Evolutionary conservation across 2,888 invertebrate species (phyloP).

Genomic region (Adelognathus sp.): DNA sequence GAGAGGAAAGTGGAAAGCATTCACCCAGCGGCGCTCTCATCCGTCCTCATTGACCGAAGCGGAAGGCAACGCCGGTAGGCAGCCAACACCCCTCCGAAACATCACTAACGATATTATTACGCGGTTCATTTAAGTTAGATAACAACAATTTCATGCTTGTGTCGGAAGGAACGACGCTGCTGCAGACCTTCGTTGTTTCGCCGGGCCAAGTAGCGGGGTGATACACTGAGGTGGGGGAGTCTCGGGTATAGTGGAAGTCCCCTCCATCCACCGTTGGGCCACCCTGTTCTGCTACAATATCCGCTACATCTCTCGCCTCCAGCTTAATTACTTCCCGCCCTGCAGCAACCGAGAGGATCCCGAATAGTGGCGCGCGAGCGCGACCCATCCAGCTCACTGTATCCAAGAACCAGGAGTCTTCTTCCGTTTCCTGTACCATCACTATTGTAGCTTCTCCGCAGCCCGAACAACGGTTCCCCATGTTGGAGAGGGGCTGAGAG

Average conservation of each 20-base stretch:
- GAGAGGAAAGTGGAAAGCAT: constrained; percentile 20
- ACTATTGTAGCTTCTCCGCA: not conserved
- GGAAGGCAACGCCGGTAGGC: constrained; percentile 52
- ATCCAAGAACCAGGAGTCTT: constrained; percentile 1
- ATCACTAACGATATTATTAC: constrained; percentile 78
- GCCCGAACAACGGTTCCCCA: constrained; percentile 26
- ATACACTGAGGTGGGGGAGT: constrained; percentile 54
- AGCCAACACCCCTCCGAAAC: constrained; percentile 67
- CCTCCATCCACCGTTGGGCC: constrained; percentile 58
- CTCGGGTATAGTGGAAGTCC: constrained; percentile 55
- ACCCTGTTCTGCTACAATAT: constrained; percentile 70
- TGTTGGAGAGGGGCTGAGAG: constrained; percentile 8
- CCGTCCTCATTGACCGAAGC: constrained; percentile 66
- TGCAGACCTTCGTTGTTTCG: no score
- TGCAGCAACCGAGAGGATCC: constrained; percentile 66
- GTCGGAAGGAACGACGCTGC: not conserved
- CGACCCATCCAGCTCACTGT: constrained; percentile 29
- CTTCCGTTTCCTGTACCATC: not conserved
- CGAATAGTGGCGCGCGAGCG: constrained; percentile 44
- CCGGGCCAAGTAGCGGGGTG: constrained; percentile 13
- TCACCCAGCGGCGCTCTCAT: constrained; percentile 50
- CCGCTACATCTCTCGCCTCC: constrained; percentile 77
- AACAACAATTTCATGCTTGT: constrained; percentile 73
- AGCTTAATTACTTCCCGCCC: constrained; percentile 78
- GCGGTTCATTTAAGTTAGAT: constrained; percentile 80